Evolutionary conservation across 2,888 invertebrate species (phyloP).

Genomic region (Lucinisca nassula): DNA sequence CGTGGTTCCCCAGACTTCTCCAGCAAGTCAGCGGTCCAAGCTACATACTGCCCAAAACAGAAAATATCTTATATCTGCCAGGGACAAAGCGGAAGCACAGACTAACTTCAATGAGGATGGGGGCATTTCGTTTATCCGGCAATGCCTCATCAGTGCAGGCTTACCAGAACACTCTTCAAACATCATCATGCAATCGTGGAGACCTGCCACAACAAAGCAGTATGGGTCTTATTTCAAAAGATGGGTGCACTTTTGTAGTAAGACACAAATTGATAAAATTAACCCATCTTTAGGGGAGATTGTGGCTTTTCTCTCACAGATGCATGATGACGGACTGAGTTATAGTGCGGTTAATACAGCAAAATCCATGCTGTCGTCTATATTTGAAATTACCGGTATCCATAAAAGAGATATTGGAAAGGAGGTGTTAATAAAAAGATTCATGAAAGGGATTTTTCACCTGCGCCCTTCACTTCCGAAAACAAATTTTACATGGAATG

Average conservation of each 20-base stretch:
- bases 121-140: slow-evolving; percentile 7
- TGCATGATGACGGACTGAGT: slow-evolving; percentile 1
- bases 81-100: background rate
- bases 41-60: background rate
- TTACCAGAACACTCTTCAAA: background rate
- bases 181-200: slow-evolving; percentile 11
- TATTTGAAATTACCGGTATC: background rate
- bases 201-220: background rate
- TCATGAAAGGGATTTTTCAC: slow-evolving; percentile 30
- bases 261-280: background rate
- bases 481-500: slow-evolving; percentile 10
- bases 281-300: background rate
- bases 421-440: background rate
- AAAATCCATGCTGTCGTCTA: background rate
- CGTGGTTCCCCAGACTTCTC: background rate
- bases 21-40: background rate
- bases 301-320: background rate
- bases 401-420: background rate
- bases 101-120: background rate
- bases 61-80: background rate
- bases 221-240: background rate
- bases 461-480: background rate
- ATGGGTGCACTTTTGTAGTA: background rate
- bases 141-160: background rate
- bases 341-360: background rate